phyloP scores from a whole-genome alignment of 2,888 invertebrate species.

The Mythimna loreyi region DNA sequence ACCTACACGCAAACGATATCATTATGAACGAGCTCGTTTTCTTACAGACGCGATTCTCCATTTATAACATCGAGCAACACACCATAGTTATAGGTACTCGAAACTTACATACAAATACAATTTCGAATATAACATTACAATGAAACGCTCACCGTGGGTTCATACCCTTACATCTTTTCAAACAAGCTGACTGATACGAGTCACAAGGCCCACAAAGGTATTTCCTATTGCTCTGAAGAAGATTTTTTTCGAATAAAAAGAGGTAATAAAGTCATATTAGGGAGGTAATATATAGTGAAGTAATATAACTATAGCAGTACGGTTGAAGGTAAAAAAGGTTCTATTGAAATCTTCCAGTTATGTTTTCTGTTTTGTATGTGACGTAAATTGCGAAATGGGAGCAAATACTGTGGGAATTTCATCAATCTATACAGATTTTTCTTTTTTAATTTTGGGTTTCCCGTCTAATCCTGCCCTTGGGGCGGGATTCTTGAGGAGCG shows the following conservation, averaged over 20 bases:
- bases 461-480: no score
- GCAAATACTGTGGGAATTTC: no score
- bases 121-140: not conserved
- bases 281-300: constrained; percentile 37
- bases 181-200: constrained; percentile 53
- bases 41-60: not conserved
- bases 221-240: constrained; percentile 48
- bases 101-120: constrained; percentile 3
- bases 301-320: constrained; percentile 23
- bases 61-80: not conserved
- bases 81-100: not conserved
- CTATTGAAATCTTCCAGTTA: constrained; percentile 37
- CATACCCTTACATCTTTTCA: constrained; percentile 34
- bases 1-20: not conserved
- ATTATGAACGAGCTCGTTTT: not conserved
- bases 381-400: constrained; percentile 9
- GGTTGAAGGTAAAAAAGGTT: constrained; percentile 35
- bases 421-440: no score
- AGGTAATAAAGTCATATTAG: constrained; percentile 58
- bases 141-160: constrained; percentile 11
- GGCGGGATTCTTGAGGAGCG: no score
- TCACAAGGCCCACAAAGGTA: constrained; percentile 49
- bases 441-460: no score
- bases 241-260: constrained; percentile 55
- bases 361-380: constrained; percentile 11